phyloP scores from a whole-genome alignment of 2,797 vertebrate genomes.

The Cyprinodon diabolis region DNA sequence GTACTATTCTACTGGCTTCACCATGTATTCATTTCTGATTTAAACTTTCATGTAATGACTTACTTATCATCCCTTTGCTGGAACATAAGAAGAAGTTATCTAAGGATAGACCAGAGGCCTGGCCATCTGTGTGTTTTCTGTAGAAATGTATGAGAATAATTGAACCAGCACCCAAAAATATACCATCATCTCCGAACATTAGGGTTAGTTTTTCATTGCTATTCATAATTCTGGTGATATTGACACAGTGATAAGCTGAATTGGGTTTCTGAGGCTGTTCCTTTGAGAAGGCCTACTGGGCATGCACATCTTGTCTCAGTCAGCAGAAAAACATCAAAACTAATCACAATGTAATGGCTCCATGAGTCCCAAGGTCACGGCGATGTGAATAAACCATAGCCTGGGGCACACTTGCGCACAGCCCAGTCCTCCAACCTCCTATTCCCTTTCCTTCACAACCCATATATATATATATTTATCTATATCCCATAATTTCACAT shows the following conservation, averaged over 20 bases:
- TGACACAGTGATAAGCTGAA: slow-evolving; percentile 67
- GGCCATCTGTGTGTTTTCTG: background rate
- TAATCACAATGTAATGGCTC: slow-evolving; percentile 70
- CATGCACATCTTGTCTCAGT: slow-evolving; percentile 42
- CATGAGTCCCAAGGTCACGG: slow-evolving; percentile 57
- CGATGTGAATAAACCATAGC: slow-evolving; percentile 54
- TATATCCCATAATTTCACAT: background rate
- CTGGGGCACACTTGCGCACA: slow-evolving; percentile 34
- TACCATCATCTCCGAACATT: slow-evolving; percentile 25
- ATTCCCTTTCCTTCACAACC: background rate
- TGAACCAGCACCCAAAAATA: slow-evolving; percentile 26
- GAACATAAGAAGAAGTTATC: slow-evolving; percentile 21
- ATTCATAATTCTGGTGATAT: slow-evolving; percentile 66
- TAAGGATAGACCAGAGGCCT: background rate
- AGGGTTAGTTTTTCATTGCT: slow-evolving; percentile 41
- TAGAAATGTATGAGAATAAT: slow-evolving; percentile 19
- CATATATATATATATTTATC: background rate
- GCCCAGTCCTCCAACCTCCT: background rate
- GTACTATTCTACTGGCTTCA: slow-evolving; percentile 34
- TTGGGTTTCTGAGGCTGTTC: slow-evolving; percentile 66
- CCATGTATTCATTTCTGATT: slow-evolving; percentile 34
- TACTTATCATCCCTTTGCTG: slow-evolving; percentile 54
- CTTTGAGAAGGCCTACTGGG: slow-evolving; percentile 37
- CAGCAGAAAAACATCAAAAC: slow-evolving; percentile 72
- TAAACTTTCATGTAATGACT: slow-evolving; percentile 36